These are phyloP conservation scores for Ligdia adustata DNA, from an alignment of 2,888 invertebrate genomes.

Conservation along the genomic window DNA sequence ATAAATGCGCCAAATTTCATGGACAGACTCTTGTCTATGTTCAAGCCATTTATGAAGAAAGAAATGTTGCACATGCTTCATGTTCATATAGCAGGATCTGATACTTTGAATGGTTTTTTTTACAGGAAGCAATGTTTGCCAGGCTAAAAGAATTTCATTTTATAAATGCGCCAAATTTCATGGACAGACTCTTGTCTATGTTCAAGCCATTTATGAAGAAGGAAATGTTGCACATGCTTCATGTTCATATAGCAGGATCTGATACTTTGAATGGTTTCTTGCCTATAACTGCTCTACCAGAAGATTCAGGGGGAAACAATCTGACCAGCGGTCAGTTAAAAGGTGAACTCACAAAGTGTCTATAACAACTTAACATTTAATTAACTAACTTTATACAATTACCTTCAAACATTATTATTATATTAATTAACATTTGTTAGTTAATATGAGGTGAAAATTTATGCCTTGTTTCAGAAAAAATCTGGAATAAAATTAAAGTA, in stretches of 20 bases:
- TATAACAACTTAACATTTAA: too few species aligned
- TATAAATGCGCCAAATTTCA: conserved; percentile 86
- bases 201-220: conserved; percentile 89
- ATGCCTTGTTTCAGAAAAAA: conserved; percentile 44
- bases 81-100: conserved; percentile 50
- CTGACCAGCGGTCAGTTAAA: conserved; percentile 43
- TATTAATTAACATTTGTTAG: too few species aligned
- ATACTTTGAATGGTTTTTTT: conserved; percentile 63
- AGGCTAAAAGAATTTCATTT: conserved; percentile 87
- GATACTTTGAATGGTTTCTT: conserved; percentile 78
- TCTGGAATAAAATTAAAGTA: conserved; percentile 50
- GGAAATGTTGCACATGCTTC: conserved; percentile 79
- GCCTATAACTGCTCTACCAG: conserved; percentile 80
- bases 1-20: conserved; percentile 87
- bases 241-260: conserved; percentile 75
- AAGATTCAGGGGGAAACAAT: conserved; percentile 83
- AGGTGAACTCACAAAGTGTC: conserved; percentile 38
- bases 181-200: conserved; percentile 86
- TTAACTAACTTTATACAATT: too few species aligned
- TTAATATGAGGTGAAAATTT: conserved; percentile 2
- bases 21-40: conserved; percentile 86
- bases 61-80: conserved; percentile 61
- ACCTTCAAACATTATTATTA: too few species aligned
- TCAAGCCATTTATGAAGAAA: conserved; percentile 89
- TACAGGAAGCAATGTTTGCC: conserved; percentile 86